phyloP scores from a whole-genome alignment of 2,113 vertebrate genomes.

The Octodon degus region DNA sequence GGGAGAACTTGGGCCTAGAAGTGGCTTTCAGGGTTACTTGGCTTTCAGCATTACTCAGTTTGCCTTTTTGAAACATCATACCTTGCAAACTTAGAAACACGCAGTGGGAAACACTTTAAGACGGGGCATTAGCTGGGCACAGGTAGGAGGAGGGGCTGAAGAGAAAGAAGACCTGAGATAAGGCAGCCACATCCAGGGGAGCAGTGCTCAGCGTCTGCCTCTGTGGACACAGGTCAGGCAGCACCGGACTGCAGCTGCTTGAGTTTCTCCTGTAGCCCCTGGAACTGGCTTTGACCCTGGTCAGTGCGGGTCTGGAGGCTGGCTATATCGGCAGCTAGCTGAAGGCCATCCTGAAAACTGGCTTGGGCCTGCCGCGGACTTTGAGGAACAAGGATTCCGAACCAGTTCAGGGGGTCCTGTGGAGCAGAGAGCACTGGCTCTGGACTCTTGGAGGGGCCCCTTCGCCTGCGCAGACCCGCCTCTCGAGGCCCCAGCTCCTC shows the following conservation, averaged over 20 bases:
- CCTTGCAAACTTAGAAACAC: neutral
- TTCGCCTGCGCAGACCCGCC: conserved; percentile 78
- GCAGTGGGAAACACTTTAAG: neutral
- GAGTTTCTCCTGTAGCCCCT: conserved; percentile 49
- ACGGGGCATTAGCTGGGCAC: neutral
- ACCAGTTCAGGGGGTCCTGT: conserved; percentile 92
- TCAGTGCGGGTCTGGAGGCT: conserved; percentile 88
- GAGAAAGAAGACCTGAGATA: neutral
- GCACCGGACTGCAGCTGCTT: neutral
- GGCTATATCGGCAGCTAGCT: conserved; percentile 90
- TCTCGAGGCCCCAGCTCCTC: conserved; percentile 89
- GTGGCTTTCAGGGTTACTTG: neutral
- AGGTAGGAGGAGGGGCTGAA: neutral
- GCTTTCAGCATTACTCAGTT: neutral
- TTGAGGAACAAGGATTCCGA: conserved; percentile 93
- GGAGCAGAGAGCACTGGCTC: conserved; percentile 50
- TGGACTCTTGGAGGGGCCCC: too few relatives aligned
- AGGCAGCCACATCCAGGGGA: neutral
- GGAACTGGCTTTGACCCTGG: conserved; percentile 84
- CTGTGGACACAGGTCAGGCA: neutral
- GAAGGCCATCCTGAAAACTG: conserved; percentile 91
- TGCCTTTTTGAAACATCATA: conserved; percentile 14
- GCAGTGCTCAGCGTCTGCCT: neutral
- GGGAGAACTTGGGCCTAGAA: neutral
- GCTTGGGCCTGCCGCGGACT: conserved; percentile 92